Percentiles rank a stretch among this genome's conserved stretches.
phyloP scores from a whole-genome alignment of 2,113 vertebrate species.

The Microtus ochrogaster region DNA sequence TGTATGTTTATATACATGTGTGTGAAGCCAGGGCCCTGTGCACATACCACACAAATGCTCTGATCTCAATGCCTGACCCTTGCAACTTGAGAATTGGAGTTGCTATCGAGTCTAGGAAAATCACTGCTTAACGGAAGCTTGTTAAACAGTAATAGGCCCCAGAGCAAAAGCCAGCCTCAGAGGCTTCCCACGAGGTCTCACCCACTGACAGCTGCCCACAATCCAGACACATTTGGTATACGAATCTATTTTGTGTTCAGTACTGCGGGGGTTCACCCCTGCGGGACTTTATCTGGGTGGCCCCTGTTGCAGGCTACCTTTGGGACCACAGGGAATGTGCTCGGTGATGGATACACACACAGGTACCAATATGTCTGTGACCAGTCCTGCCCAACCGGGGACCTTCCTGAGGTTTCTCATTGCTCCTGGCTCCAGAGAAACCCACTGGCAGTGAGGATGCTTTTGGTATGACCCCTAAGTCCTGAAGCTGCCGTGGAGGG shows the following conservation, averaged over 20 bases:
- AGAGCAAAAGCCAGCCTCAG: background rate
- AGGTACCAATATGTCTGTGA: background rate
- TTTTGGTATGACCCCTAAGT: background rate
- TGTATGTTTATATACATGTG: background rate
- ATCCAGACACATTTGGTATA: background rate
- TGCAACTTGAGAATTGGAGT: background rate
- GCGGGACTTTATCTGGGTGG: rapidly evolving
- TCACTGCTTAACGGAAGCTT: background rate
- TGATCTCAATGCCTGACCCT: background rate
- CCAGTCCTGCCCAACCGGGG: background rate
- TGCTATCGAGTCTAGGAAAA: background rate
- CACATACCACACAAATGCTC: background rate
- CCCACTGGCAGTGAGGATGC: background rate
- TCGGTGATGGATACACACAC: background rate
- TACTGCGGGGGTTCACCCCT: background rate
- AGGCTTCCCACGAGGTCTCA: too few relatives aligned
- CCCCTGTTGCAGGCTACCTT: background rate
- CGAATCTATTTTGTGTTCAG: background rate
- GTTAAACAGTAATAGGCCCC: background rate
- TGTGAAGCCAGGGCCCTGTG: background rate
- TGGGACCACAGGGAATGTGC: too few relatives aligned
- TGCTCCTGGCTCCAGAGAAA: rapidly evolving
- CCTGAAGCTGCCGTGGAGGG: too few relatives aligned
- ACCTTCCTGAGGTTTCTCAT: background rate
- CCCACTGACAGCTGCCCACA: background rate